Evolutionary conservation across 2,797 vertebrate species (phyloP).

Genomic region (Silurus lanzhouensis): DNA sequence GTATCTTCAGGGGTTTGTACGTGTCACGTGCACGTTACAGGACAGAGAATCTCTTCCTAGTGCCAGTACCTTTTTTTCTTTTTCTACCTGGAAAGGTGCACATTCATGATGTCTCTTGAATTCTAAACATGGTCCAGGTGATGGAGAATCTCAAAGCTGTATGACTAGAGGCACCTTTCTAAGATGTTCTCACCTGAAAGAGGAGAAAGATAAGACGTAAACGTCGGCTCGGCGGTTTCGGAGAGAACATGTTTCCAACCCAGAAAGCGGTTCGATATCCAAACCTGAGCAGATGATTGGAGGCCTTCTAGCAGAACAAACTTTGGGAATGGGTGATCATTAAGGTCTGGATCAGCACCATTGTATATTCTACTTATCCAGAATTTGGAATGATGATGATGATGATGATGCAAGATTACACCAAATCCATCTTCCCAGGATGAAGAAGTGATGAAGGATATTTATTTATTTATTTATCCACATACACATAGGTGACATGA

Average conservation of each 20-base stretch:
- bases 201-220: slow-evolving; percentile 89
- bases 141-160: background rate
- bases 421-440: background rate
- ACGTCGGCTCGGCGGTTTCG: slow-evolving; percentile 83
- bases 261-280: background rate
- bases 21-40: too few species aligned
- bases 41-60: too few species aligned
- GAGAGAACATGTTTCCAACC: slow-evolving; percentile 82
- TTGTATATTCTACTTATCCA: background rate
- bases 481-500: background rate
- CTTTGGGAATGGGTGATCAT: background rate
- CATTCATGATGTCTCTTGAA: too few species aligned
- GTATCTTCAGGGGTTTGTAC: background rate
- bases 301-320: background rate
- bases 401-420: background rate
- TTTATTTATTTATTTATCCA: background rate
- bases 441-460: background rate
- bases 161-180: too few species aligned
- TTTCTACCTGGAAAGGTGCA: background rate
- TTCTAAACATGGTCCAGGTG: background rate
- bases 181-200: slow-evolving; percentile 77
- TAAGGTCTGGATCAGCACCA: background rate
- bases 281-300: background rate
- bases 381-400: background rate
- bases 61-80: too few species aligned